Conservation (phyloP, 1,140 invertebrate genomes). For the Nautilus pompilius region DNA sequence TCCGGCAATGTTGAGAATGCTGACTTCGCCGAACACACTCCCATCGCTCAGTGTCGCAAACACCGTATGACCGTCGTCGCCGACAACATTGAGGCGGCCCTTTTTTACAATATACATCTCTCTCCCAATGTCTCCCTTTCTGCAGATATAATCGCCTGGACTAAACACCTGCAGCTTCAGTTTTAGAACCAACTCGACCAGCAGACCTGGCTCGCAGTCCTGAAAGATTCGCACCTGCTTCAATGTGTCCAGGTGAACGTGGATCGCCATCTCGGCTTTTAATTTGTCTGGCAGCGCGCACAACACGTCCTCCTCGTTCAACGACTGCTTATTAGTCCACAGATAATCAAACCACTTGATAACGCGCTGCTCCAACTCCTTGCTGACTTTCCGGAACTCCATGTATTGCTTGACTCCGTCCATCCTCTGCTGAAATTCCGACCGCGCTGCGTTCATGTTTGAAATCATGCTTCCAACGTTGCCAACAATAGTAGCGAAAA, state of each 20-base stretch:
- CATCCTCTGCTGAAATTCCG: conserved; percentile 93
- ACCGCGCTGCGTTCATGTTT: conserved; percentile 91
- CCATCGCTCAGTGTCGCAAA: conserved; percentile 67
- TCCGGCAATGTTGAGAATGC: conserved; percentile 84
- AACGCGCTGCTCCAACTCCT: conserved; percentile 82
- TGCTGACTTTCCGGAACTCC: conserved; percentile 80
- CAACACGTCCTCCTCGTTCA: conserved; percentile 74
- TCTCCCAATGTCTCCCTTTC: conserved; percentile 63
- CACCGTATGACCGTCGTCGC: conserved; percentile 37
- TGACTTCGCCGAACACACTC: conserved; percentile 80
- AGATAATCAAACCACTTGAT: conserved; percentile 97
- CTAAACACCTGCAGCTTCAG: conserved; percentile 91
- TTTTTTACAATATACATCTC: conserved; percentile 52
- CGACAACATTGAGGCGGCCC: conserved; percentile 40
- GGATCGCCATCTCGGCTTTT: conserved; percentile 93
- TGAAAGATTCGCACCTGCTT: conserved; percentile 79
- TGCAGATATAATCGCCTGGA: conserved; percentile 92
- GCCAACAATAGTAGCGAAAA: conserved; percentile 55
- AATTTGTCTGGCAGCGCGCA: conserved; percentile 79
- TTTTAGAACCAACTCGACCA: conserved; percentile 89
- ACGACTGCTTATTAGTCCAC: conserved; percentile 86
- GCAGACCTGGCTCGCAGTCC: conserved; percentile 88
- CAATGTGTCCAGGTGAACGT: conserved; percentile 89
- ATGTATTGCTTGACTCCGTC: conserved; percentile 96
- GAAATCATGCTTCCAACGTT: conserved; percentile 86